A percentile compares a stretch with the other conserved stretches of the same genome.
Evolutionary conservation across 2,797 vertebrate species (phyloP).

Genomic region (Euthynnus affinis): DNA sequence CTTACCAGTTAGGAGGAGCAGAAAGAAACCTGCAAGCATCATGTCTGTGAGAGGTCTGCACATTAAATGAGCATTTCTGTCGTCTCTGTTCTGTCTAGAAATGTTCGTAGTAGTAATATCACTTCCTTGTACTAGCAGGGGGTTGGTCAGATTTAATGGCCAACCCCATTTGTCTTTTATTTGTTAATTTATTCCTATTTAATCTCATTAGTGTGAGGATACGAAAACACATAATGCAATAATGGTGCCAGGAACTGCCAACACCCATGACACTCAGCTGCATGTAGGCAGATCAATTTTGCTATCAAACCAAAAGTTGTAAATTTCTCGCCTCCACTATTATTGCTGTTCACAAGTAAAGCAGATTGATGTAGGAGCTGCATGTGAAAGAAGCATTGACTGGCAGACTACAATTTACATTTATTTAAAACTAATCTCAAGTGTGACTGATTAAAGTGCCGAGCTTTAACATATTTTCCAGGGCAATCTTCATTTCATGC

Average conservation of each 20-base stretch:
- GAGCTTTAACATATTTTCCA: no score
- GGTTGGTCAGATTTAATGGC: conserved; percentile 11
- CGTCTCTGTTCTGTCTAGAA: conserved; percentile 9
- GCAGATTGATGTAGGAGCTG: background rate
- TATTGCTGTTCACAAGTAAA: no score
- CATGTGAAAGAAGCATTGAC: background rate
- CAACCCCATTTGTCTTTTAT: background rate
- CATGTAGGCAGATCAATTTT: background rate
- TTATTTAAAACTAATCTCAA: no score
- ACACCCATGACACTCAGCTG: background rate
- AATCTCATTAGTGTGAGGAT: background rate
- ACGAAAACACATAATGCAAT: background rate
- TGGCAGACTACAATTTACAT: no score
- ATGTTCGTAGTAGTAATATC: background rate
- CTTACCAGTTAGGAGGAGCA: conserved; percentile 68
- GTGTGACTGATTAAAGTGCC: no score
- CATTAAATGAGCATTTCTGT: background rate
- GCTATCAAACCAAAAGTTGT: background rate
- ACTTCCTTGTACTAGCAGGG: conserved; percentile 4
- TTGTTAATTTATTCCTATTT: background rate
- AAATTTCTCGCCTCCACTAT: background rate
- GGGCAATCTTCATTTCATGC: no score
- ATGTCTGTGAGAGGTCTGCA: background rate
- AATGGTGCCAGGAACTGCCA: background rate
- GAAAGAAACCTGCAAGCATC: conserved; percentile 39